Evolutionary conservation across 2,888 invertebrate genomes (phyloP), one percentile per base, ranked within the genome.

Genomic region (Patella caerulea): DNA sequence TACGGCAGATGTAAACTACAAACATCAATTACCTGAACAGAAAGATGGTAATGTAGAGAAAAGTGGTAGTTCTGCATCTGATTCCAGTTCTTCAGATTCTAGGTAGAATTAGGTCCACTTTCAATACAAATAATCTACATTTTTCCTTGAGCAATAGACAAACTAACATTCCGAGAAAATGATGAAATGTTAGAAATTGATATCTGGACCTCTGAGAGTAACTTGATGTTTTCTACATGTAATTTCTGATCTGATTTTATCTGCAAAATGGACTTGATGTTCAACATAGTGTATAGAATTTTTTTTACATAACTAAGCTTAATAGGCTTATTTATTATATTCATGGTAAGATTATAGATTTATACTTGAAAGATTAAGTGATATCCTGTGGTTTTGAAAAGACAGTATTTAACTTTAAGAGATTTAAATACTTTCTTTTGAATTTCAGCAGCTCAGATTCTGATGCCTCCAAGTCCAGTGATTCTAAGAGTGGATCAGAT

Each of bases 391-490:
- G 45, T 7, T 45, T 7, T 1, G 1, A 45, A 45, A 45, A 5
- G 9, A 45, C 45, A 45, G 45, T 45, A 45, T 45, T 45, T 45
- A 9, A 9, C 45, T 5, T 45, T 45, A 9, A 45, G 34, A 9
- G 0, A 45, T 5, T 45, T 45, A 0, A 9, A 45, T 45, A 45
- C 45, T 9, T 45, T 45, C 45, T 45, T 45, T 45, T 45, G 7
- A 45, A 45, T 65, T 65, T 19, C 65, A 65, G 65, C 65, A 65
- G 65, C 3, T 89, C 89, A 19, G 87, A 85, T 73, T 88, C 88
- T n/a, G 88, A 83, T n/a, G 86, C 88, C n/a, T 86, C 82, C 70
- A 87, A 83, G 7, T 79, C 76, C 17, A 82, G 83, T 80, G 70
- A 76, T 53, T 76, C 75, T 9, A 72, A 72, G 52, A 76, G 76